Base-by-base conservation (phyloP, 1,140 invertebrate genomes). In the Calephelis virginiensis region DNA sequence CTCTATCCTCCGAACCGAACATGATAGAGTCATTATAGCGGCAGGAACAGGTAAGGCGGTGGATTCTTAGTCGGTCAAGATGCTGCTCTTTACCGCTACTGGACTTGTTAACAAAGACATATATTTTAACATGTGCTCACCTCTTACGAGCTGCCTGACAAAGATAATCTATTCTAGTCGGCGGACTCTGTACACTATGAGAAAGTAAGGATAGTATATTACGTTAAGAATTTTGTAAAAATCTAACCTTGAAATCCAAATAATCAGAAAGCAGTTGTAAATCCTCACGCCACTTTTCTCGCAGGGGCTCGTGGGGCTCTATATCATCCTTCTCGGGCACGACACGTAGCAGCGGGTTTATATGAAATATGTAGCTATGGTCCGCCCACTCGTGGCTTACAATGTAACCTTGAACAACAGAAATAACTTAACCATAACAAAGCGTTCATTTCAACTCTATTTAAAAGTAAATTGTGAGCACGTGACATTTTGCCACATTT, bases 251-350 rank as follows among this genome's bases (percentile, higher is more conserved):
- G 69, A 89, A 90, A 72, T 94, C 93, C 43, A 94, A 81, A 80
- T 93, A 94, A 77, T 92, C 92, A 1, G 93, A 94, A 12, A 93
- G 78, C 28, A 93, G 73, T 81, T 94, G 91, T 13, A 94, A 78
- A 79, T 94, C 92, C 53, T 91, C 78, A 13, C 89, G 76, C 93
- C 93, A 93, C 8, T 76, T 81, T 28, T 90, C 80, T 46, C 91
- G 85, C 12, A 92, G 72, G 6, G 86, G 83, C 12, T 84, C 73
- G 53, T 86, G 86, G 17, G 79, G 75, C 66, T 91, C 84, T 63
- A 89, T 92, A 66, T 84, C 80, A 71, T 92, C 86, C 49, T 76
- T 86, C 65, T 86, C 78, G 7, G 86, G 84, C 8, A 86, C 66
- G 8, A 89, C 63, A 13, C 77, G 77, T 56, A 90, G 72, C 10